Conservation (phyloP, 2,113 vertebrate species). For the Epinephelus fuscoguttatus region DNA sequence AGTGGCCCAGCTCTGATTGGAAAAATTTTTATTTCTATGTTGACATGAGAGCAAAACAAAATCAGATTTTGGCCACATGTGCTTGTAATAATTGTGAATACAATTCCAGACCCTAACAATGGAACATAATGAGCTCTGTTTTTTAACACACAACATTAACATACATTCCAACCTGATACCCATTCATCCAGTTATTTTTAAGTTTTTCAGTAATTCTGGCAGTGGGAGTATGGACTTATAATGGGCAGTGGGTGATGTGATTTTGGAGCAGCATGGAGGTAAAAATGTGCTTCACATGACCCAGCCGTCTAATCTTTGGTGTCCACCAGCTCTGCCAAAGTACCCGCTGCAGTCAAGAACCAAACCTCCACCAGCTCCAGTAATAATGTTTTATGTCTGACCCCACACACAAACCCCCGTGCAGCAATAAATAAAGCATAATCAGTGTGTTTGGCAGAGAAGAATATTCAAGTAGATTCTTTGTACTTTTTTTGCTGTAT, state of each 20-base stretch:
- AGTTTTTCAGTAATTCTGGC: not conserved
- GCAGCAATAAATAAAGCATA: not conserved
- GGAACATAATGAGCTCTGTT: not conserved
- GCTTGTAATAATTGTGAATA: too few species aligned
- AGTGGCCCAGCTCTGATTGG: too few species aligned
- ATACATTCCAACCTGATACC: not conserved
- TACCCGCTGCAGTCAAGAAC: conserved; percentile 28
- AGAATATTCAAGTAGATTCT: not conserved
- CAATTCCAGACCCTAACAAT: not conserved
- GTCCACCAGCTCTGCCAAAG: conserved; percentile 28
- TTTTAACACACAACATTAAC: not conserved
- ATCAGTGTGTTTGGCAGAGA: not conserved
- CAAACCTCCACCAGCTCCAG: conserved; percentile 4
- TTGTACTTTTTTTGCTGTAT: not conserved
- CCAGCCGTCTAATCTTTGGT: conserved; percentile 44
- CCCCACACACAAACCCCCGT: not conserved
- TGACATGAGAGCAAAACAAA: too few species aligned
- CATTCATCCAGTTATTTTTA: not conserved
- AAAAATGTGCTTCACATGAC: conserved; percentile 26
- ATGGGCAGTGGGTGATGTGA: conserved; percentile 12
- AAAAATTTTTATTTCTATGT: too few species aligned
- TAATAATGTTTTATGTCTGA: conserved; percentile 1
- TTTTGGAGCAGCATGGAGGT: conserved; percentile 18
- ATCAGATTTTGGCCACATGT: too few species aligned
- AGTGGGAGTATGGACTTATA: not conserved